Evolutionary conservation across 2,113 vertebrate species (phyloP).

Genomic region (Cygnus buccinator): DNA sequence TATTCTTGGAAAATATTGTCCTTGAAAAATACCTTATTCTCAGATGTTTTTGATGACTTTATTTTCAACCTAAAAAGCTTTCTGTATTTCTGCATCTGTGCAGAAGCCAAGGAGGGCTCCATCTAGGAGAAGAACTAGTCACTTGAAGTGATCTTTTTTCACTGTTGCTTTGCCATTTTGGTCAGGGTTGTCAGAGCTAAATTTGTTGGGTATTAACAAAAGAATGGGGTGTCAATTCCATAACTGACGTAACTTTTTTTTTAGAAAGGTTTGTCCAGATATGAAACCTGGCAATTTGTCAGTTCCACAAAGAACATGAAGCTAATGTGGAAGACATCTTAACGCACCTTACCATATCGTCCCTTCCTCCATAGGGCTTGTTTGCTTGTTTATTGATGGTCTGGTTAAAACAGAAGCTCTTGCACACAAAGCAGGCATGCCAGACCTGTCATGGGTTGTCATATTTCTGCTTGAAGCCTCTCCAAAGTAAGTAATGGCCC

Average conservation of each 20-base stretch:
- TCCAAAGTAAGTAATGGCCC: background rate
- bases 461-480: background rate
- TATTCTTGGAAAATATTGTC: background rate
- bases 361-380: background rate
- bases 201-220: background rate
- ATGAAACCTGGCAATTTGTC: background rate
- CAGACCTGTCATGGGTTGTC: background rate
- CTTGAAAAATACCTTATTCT: background rate
- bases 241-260: background rate
- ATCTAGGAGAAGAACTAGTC: background rate
- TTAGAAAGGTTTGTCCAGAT: background rate
- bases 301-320: background rate
- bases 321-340: background rate
- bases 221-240: background rate
- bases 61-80: background rate
- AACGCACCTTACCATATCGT: background rate
- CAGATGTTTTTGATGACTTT: background rate
- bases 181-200: background rate
- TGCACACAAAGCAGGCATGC: background rate
- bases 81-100: background rate
- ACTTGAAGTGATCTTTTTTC: background rate
- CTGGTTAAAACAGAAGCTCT: background rate
- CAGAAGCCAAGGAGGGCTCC: background rate
- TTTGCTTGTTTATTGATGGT: background rate
- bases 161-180: background rate